phyloP scores from a whole-genome alignment of 1,140 invertebrate genomes.

The Uloborus diversus region DNA sequence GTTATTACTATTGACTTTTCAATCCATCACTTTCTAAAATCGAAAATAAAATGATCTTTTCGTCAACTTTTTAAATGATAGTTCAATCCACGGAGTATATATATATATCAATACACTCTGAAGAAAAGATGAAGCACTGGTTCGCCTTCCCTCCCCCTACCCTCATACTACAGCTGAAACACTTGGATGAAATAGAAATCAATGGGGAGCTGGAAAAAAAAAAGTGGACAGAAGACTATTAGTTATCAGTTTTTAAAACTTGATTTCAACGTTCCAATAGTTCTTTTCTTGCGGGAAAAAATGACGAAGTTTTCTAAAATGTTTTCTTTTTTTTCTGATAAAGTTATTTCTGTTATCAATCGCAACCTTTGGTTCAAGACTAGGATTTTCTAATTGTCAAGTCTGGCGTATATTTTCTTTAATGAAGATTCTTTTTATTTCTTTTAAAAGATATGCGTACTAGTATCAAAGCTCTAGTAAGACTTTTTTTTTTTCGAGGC shows the following conservation, averaged over 20 bases:
- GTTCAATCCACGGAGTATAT: constrained; percentile 48
- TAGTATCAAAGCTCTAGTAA: too few species aligned
- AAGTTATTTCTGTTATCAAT: too few species aligned
- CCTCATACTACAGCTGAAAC: neutral
- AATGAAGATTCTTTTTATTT: too few species aligned
- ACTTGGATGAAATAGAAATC: constrained; percentile 6
- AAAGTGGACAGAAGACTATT: constrained; percentile 30
- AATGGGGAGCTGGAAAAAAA: constrained; percentile 9
- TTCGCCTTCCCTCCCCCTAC: neutral
- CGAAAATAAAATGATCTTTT: constrained; percentile 56
- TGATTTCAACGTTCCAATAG: constrained; percentile 37
- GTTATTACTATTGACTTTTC: constrained; percentile 56
- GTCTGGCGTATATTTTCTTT: too few species aligned
- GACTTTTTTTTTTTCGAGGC: too few species aligned
- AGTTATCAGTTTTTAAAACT: constrained; percentile 56
- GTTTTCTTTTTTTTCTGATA: neutral
- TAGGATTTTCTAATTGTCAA: too few species aligned
- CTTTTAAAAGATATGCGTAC: too few species aligned
- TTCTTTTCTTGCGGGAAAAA: constrained; percentile 16
- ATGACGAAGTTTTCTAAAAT: neutral
- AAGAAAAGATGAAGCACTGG: constrained; percentile 10
- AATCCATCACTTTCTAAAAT: constrained; percentile 50
- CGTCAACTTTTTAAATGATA: constrained; percentile 56
- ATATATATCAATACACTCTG: constrained; percentile 34
- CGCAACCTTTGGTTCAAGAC: too few species aligned